Conservation (phyloP, 1,140 invertebrate species). For the Muscidifurax raptorellus region DNA sequence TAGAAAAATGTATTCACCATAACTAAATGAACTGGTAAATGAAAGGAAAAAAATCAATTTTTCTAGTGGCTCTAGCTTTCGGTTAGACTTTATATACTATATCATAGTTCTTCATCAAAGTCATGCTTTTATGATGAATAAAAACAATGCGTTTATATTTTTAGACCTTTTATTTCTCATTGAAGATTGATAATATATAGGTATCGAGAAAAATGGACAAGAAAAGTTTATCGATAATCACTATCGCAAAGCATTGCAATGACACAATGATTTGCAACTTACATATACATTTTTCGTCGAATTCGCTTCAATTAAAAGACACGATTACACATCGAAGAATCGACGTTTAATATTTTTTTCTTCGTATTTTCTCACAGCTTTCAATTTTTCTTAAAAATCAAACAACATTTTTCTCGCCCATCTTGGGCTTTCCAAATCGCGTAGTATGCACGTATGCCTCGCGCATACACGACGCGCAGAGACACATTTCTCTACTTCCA, state of each 20-base stretch:
- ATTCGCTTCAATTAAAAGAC: neutral
- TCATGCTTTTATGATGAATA: constrained; percentile 44
- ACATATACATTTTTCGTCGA: constrained; percentile 11
- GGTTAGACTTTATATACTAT: neutral
- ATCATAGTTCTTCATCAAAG: constrained; percentile 42
- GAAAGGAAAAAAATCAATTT: constrained; percentile 13
- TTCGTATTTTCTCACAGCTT: neutral
- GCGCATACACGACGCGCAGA: neutral
- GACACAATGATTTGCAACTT: constrained; percentile 20
- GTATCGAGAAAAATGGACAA: constrained; percentile 25
- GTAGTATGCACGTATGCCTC: neutral
- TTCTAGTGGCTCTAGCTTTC: neutral
- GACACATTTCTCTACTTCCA: constrained; percentile 42
- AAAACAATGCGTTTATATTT: constrained; percentile 14
- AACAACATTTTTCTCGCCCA: neutral
- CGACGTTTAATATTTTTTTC: neutral
- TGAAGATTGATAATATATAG: constrained; percentile 24
- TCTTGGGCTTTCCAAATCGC: neutral
- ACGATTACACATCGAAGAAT: neutral
- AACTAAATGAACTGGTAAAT: neutral
- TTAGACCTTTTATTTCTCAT: constrained; percentile 26
- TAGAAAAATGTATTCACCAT: neutral
- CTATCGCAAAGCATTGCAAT: neutral
- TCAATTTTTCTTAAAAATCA: neutral
- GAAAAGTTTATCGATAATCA: neutral